Evolutionary conservation across 2,797 vertebrate species (phyloP).

Genomic region (Peromyscus eremicus): DNA sequence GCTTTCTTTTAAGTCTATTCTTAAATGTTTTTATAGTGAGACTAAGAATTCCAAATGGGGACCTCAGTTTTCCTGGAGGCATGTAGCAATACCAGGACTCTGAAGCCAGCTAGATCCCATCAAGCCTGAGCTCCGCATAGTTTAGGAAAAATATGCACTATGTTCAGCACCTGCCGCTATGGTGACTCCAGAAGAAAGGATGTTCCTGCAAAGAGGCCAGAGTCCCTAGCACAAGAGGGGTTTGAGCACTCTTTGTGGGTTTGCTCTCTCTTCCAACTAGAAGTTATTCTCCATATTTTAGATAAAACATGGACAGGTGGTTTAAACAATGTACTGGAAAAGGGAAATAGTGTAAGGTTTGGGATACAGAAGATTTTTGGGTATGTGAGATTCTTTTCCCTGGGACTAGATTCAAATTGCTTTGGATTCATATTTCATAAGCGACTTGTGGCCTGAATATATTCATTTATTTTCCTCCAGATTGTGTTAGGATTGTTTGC

Average conservation of each 20-base stretch:
- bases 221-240: neutral
- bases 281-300: slow-evolving; percentile 26
- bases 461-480: neutral
- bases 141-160: neutral
- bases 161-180: neutral
- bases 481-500: neutral
- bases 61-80: neutral
- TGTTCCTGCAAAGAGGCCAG: neutral
- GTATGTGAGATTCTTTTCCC: neutral
- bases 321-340: neutral
- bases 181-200: neutral
- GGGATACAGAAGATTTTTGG: neutral
- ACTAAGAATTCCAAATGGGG: neutral
- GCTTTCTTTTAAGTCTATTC: neutral
- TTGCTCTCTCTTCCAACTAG: neutral
- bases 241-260: neutral
- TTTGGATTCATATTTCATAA: slow-evolving; percentile 34
- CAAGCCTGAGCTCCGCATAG: neutral
- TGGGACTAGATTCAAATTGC: neutral
- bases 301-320: neutral
- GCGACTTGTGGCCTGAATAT: neutral
- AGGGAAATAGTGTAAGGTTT: neutral
- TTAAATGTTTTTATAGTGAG: neutral
- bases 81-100: neutral
- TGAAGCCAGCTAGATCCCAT: neutral